Evolutionary conservation across 2,888 invertebrate genomes (phyloP), one percentile per base, ranked within the genome.

Genomic region (Orthonychiurus folsomi): DNA sequence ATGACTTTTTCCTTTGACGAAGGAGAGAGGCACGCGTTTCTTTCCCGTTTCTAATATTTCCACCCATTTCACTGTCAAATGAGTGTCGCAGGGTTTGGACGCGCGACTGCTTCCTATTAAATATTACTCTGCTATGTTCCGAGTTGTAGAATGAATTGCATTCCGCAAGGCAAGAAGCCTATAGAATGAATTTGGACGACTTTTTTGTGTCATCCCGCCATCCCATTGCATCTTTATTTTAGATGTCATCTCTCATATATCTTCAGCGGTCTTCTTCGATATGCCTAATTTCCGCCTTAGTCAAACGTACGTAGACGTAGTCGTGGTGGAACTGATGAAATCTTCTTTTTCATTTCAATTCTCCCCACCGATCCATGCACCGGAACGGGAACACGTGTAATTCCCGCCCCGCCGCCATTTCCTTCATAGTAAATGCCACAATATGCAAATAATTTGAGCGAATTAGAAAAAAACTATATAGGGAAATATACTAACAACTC

Each of bases 61-160:
- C 52, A 52, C 52, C 23, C 52, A 52, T 52, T 52, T 52, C 52
- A n/a, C 52, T 52, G 52, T 52, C 52, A 52, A 52, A 52, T 52
- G 52, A 52, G 52, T 12, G 48, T 12, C 12, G 12, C 48, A 12
- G 48, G 18, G 48, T 12, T 12, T 12, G 18, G 18, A 47, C 12
- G 18, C 18, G 12, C 12, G 48, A 12, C 48, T 47, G 12, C 52
- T 52, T 52, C 9, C 23, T 52, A 52, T 21, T 20, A n/a, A 21
- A n/a, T 12, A n/a, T 20, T 52, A n/a, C n/a, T 52, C 52, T 52
- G 12, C 48, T 18, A 18, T 12, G 48, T 47, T 47, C 18, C 48
- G 48, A 18, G 18, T 47, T 12, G 48, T 18, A 18, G 18, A 47
- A 47, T 47, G n/a, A n/a, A n/a, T n/a, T n/a, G n/a, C n/a, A n/a